Conservation (phyloP, 2,888 invertebrate species). For the Eretmocerus hayati region DNA sequence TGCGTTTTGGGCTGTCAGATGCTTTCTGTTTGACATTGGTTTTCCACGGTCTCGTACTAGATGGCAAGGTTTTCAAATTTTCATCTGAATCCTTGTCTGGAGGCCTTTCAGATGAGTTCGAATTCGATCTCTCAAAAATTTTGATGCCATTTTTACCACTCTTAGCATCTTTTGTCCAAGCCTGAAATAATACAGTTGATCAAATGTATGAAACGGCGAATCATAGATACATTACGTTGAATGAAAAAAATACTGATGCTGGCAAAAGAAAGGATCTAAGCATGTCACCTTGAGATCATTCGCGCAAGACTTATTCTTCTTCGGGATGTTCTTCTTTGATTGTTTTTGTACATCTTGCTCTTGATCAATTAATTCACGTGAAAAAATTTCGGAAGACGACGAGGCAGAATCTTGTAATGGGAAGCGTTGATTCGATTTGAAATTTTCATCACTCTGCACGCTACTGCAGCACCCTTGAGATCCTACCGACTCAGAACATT, state of each 20-base stretch:
- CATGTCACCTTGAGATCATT: slow-evolving; percentile 13
- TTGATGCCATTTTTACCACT: slow-evolving; percentile 15
- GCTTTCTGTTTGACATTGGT: slow-evolving; percentile 26
- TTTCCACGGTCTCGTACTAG: slow-evolving; percentile 21
- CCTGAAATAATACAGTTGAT: too few species aligned
- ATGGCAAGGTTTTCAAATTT: slow-evolving; percentile 4
- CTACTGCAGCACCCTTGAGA: too few species aligned
- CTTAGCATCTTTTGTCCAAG: slow-evolving; percentile 13
- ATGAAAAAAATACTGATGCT: not conserved
- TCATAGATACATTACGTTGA: not conserved
- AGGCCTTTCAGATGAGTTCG: slow-evolving; percentile 8
- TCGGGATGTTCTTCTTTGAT: slow-evolving; percentile 25
- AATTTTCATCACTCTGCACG: too few species aligned
- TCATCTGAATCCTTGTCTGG: slow-evolving; percentile 15
- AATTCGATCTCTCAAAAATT: slow-evolving; percentile 15
- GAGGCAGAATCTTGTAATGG: slow-evolving; percentile 12
- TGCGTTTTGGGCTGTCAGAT: slow-evolving; percentile 29
- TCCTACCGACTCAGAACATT: too few species aligned
- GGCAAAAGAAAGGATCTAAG: not conserved
- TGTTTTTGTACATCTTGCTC: slow-evolving; percentile 16
- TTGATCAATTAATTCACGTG: slow-evolving; percentile 15
- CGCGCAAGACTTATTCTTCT: slow-evolving; percentile 21
- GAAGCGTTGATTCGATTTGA: too few species aligned
- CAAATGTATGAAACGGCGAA: not conserved
- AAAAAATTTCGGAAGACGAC: slow-evolving; percentile 13